A percentile compares a stretch with the other conserved stretches of the same genome.
These are phyloP conservation scores for Zaprionus capensis DNA, from an alignment of 1,140 invertebrate genomes.

Conservation along the genomic window DNA sequence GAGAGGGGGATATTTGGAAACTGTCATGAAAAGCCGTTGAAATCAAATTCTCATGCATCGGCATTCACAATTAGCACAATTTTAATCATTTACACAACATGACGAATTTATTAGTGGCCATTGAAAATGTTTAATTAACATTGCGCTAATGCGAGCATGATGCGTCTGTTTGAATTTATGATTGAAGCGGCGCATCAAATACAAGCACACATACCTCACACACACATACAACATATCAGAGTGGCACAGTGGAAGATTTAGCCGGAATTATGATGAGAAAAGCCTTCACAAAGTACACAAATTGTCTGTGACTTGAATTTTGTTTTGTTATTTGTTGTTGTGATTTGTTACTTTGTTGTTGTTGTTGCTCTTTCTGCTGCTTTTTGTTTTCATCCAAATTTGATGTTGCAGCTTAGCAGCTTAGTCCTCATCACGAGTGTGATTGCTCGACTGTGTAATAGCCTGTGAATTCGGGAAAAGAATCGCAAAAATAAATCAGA, in stretches of 20 bases:
- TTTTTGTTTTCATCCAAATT: neutral
- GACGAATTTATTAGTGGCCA: constrained; percentile 77
- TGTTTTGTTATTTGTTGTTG: neutral
- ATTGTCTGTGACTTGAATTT: neutral
- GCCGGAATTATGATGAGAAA: neutral
- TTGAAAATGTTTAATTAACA: constrained; percentile 66
- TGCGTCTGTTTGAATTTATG: constrained; percentile 27
- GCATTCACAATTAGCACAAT: constrained; percentile 33
- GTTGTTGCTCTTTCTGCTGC: neutral
- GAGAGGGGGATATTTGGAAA: no score
- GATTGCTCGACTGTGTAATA: no score
- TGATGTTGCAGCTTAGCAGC: neutral
- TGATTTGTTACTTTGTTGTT: no score
- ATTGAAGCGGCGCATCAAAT: constrained; percentile 18
- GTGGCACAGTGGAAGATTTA: neutral
- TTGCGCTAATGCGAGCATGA: constrained; percentile 26
- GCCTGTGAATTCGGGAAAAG: neutral
- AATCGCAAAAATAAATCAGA: neutral
- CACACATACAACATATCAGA: no score
- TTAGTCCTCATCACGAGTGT: no score
- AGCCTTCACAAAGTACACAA: neutral
- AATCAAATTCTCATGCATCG: constrained; percentile 8
- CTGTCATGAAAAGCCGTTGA: constrained; percentile 28
- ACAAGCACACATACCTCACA: neutral
- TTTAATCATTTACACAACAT: constrained; percentile 48